Percentiles rank a stretch among this genome's conserved stretches.
Conservation (phyloP, 64 coral and sea anemone genomes). For the Astreopora myriophthalma region DNA sequence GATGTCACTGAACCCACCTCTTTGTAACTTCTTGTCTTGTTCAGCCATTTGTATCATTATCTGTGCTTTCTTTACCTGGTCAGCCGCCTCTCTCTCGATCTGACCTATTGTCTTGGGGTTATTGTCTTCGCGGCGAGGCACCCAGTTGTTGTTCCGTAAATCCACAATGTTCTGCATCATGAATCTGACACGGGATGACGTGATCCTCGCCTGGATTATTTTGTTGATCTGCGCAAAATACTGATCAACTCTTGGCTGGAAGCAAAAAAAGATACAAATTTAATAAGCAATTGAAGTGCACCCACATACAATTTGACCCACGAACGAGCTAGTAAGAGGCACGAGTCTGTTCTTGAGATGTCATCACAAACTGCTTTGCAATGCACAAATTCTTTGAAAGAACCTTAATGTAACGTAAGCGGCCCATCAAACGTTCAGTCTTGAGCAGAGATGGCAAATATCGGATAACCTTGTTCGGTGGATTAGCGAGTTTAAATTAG, state of each 20-base stretch:
- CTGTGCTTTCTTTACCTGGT: conserved; percentile 69
- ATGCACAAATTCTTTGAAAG: too few relatives aligned
- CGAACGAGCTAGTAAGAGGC: too few relatives aligned
- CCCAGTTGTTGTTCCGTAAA: conserved; percentile 78
- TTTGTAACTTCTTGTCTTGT: conserved; percentile 29
- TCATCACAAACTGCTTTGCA: too few relatives aligned
- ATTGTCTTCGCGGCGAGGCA: conserved; percentile 80
- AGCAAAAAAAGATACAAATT: not conserved
- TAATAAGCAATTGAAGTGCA: not conserved
- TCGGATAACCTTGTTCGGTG: too few relatives aligned
- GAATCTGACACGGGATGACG: conserved; percentile 77
- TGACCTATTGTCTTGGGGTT: conserved; percentile 96
- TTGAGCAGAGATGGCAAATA: too few relatives aligned
- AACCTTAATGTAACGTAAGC: too few relatives aligned
- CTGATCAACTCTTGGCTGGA: conserved; percentile 85
- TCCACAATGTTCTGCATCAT: conserved; percentile 90
- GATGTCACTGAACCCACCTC: not conserved
- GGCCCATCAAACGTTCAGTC: too few relatives aligned
- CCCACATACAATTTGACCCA: too few relatives aligned
- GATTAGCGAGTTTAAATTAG: too few relatives aligned
- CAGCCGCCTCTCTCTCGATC: conserved; percentile 85
- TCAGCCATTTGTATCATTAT: conserved; percentile 41
- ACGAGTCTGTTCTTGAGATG: too few relatives aligned
- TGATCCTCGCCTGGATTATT: conserved; percentile 72
- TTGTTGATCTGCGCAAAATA: conserved; percentile 95